These are phyloP conservation scores for Tragelaphus strepsiceros DNA, from an alignment of 2,113 vertebrate genomes.

Conservation along the genomic window DNA sequence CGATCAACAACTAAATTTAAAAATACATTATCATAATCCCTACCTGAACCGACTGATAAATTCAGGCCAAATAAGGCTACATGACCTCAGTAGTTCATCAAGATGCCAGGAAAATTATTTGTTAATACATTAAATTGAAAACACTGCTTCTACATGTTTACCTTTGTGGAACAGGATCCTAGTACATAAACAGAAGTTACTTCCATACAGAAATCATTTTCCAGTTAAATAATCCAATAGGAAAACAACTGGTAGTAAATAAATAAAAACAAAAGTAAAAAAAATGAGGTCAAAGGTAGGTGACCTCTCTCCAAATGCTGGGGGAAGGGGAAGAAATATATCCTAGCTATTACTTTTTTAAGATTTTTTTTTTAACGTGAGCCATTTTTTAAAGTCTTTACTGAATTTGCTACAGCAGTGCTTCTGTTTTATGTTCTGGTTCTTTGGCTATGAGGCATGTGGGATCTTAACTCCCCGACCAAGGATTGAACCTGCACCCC, in stretches of 20 bases:
- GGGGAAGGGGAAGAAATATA: rapidly evolving
- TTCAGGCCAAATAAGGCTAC: not conserved
- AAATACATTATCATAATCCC: not conserved
- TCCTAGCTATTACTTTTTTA: not conserved
- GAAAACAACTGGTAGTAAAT: not conserved
- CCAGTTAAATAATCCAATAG: constrained; percentile 20
- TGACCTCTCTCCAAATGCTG: not conserved
- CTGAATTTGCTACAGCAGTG: not conserved
- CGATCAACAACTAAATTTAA: not conserved
- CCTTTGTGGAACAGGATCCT: not conserved
- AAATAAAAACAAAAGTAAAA: constrained; percentile 34
- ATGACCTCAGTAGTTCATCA: not conserved
- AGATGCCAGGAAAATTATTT: not conserved
- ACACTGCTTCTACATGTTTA: not conserved
- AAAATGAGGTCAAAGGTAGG: not conserved
- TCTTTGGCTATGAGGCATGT: not conserved
- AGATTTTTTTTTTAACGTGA: not conserved
- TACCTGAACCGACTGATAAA: constrained; percentile 13
- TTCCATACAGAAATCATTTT: constrained; percentile 8
- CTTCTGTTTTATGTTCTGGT: not conserved
- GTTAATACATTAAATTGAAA: not conserved
- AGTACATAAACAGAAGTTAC: not conserved
- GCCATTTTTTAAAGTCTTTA: not conserved
- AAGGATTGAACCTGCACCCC: not conserved
- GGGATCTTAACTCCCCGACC: not conserved